Evolutionary conservation across 2,888 invertebrate genomes (phyloP), one percentile per base, ranked within the genome.

Genomic region (Bombyx huttoni): DNA sequence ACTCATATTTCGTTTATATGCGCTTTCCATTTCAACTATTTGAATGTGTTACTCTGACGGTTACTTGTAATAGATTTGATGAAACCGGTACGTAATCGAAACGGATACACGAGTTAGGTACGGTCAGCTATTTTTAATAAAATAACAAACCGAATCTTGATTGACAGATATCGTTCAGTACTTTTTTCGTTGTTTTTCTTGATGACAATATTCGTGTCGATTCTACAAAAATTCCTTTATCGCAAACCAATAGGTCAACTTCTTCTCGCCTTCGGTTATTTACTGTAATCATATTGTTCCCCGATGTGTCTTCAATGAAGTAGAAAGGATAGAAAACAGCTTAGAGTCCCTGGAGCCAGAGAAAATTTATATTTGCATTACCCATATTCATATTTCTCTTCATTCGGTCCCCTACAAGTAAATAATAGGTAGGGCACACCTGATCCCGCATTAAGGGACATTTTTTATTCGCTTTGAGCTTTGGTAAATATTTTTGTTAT

Each of bases 401-500:
- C 59, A 69, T 75, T 73, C 73, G 73, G 75, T 79, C 71, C 67
- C 61, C 68, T 67, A 73, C 75, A 75, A 80, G 79, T 80, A 81
- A 86, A 87, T 86, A 83, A 86, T 86, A 83, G 85, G 73, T 72
- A 62, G 75, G 77, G 73, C 82, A 82, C 84, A 85, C 79, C 81
- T 85, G 83, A 73, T 78, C 56, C 70, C 72, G 75, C 72, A 82
- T 86, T 86, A 84, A 82, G 85, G 87, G 86, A 85, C 85, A 85
- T 84, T 83, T 85, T 86, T 77, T 81, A 84, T 85, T 83, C 78
- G 75, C 70, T 74, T 76, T 66, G 78, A 75, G 80, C 71, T 81
- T 74, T 68, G 75, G 85, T 80, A 87, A 87, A 87, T 82, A 87
- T 87, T 85, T 87, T 84, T 86, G 83, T 83, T 84, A 82, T 81